Conservation (phyloP, 2,113 vertebrate species). For the Alligator sinensis region DNA sequence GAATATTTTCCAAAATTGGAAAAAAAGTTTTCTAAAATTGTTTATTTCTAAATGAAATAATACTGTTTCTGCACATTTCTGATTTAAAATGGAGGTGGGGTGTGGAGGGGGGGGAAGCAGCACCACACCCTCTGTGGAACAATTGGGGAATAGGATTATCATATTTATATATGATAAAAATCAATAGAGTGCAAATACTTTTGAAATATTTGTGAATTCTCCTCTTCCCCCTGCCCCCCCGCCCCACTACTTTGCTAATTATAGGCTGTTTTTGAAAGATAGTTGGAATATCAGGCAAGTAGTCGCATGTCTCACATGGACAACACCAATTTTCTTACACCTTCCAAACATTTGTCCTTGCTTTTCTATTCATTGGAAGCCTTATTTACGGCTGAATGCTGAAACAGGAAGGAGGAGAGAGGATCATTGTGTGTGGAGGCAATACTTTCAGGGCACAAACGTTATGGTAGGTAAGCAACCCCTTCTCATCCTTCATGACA, state of each 20-base stretch:
- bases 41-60: background rate
- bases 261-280: background rate
- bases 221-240: background rate
- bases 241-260: background rate
- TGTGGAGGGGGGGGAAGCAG: background rate
- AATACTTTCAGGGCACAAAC: fast-evolving
- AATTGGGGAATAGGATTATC: background rate
- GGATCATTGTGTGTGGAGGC: fast-evolving
- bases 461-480: background rate
- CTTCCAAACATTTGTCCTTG: constrained; percentile 1
- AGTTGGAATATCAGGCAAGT: background rate
- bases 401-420: background rate
- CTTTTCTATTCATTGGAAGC: background rate
- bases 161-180: background rate
- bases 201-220: background rate
- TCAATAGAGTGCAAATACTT: background rate
- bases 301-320: background rate
- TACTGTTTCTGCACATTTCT: background rate
- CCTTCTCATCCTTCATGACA: background rate
- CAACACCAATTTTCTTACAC: background rate
- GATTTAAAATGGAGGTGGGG: background rate
- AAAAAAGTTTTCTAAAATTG: background rate
- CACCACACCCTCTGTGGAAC: background rate
- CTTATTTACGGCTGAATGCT: fast-evolving
- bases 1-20: background rate